phyloP scores from a whole-genome alignment of 2,797 vertebrate species.

The Morelia viridis region DNA sequence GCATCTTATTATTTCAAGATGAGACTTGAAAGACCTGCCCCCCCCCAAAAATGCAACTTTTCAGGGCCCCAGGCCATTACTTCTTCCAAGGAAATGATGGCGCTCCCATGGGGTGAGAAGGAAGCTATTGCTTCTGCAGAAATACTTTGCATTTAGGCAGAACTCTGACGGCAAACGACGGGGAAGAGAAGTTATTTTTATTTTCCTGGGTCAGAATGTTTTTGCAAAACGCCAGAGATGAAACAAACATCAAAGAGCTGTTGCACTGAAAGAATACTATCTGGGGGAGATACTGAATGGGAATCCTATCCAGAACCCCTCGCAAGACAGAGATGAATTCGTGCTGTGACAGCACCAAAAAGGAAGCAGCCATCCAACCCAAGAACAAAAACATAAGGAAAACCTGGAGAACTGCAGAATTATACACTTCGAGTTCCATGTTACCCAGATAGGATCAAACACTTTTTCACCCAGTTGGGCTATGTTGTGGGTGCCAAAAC shows the following conservation, averaged over 20 bases:
- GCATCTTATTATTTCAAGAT: background rate
- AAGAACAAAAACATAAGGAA: background rate
- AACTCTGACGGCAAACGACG: background rate
- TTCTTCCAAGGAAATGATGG: background rate
- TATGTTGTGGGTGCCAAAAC: background rate
- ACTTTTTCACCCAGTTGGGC: background rate
- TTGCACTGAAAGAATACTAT: background rate
- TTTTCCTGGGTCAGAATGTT: background rate
- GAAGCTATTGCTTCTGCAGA: background rate
- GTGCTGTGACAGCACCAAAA: background rate
- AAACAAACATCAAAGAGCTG: background rate
- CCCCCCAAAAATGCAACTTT: background rate
- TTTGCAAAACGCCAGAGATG: background rate
- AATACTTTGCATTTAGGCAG: background rate
- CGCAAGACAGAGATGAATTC: background rate
- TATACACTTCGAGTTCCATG: background rate
- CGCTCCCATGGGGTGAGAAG: background rate
- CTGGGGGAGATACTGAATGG: background rate
- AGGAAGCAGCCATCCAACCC: background rate
- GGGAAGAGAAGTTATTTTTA: background rate
- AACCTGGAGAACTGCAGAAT: background rate
- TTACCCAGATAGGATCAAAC: background rate
- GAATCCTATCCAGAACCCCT: too few species aligned
- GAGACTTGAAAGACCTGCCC: background rate
- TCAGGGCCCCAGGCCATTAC: background rate